A percentile compares a stretch with the other conserved stretches of the same genome.
phyloP scores from a whole-genome alignment of 2,888 invertebrate genomes.

The Luffia ferchaultella region DNA sequence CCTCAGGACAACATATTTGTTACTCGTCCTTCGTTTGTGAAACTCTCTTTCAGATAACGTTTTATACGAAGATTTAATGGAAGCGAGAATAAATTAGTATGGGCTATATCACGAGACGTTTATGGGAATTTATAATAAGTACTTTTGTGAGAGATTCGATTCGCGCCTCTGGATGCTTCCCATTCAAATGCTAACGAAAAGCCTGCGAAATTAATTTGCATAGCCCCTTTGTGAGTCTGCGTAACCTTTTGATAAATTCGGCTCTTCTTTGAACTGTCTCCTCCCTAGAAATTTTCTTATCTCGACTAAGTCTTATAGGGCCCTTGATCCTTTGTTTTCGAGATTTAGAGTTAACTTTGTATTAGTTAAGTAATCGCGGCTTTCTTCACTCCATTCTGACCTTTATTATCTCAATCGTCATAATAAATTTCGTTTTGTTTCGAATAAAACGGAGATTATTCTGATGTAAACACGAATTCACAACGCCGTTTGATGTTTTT shows the following conservation, averaged over 20 bases:
- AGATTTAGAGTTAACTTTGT: slow-evolving; percentile 31
- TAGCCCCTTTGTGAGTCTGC: slow-evolving; percentile 36
- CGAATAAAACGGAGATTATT: background rate
- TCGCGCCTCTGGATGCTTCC: slow-evolving; percentile 12
- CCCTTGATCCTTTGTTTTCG: slow-evolving; percentile 35
- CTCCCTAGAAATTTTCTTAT: slow-evolving; percentile 30
- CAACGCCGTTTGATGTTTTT: no score
- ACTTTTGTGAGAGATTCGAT: background rate
- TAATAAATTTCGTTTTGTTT: slow-evolving; percentile 15
- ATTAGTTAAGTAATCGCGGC: slow-evolving; percentile 29
- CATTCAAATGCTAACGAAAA: slow-evolving; percentile 44
- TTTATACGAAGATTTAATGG: no score
- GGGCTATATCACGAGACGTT: slow-evolving; percentile 23
- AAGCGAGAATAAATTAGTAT: no score
- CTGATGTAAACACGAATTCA: background rate
- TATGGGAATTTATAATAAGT: slow-evolving; percentile 29
- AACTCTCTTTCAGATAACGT: no score
- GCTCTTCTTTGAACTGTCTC: slow-evolving; percentile 24
- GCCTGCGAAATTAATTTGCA: slow-evolving; percentile 52
- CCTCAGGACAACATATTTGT: no score
- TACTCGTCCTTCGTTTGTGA: no score
- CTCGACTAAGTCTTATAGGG: slow-evolving; percentile 29
- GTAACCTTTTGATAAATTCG: slow-evolving; percentile 42
- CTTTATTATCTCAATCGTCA: background rate
- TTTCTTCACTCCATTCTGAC: background rate